These are phyloP conservation scores for Agriotes lineatus DNA, from an alignment of 2,888 invertebrate species.

Conservation along the genomic window DNA sequence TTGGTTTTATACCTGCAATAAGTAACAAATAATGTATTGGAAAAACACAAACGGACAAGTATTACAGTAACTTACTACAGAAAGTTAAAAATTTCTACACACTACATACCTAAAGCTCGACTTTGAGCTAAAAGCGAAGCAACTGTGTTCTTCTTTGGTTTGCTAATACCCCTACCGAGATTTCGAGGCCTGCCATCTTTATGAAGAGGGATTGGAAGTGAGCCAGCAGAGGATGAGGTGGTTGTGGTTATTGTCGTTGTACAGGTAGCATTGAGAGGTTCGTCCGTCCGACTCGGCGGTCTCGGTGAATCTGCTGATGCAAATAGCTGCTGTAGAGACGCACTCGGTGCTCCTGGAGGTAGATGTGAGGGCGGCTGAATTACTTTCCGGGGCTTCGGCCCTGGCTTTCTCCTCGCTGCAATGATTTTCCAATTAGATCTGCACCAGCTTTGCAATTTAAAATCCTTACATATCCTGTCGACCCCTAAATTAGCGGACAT, in stretches of 20 bases:
- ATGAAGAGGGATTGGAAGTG: constrained; percentile 55
- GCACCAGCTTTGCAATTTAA: neutral
- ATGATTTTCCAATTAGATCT: too few species aligned
- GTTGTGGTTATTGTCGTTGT: constrained; percentile 50
- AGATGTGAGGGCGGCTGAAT: constrained; percentile 67
- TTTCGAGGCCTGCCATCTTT: constrained; percentile 87
- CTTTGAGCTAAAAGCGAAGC: constrained; percentile 90
- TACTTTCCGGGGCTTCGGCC: constrained; percentile 76
- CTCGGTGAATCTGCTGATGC: constrained; percentile 73
- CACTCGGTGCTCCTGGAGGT: constrained; percentile 68
- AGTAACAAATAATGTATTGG: neutral
- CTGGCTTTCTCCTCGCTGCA: constrained; percentile 80
- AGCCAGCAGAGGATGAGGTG: constrained; percentile 46
- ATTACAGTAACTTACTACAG: too few species aligned
- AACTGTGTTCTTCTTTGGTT: constrained; percentile 93
- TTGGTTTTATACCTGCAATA: constrained; percentile 75
- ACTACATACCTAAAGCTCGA: constrained; percentile 76
- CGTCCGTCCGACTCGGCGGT: constrained; percentile 68
- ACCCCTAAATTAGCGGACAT: constrained; percentile 67
- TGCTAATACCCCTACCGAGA: constrained; percentile 87
- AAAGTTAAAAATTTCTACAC: too few species aligned
- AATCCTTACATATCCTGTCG: constrained; percentile 70
- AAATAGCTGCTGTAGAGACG: constrained; percentile 70
- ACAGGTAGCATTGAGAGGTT: constrained; percentile 39
- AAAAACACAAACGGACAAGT: too few species aligned